Base-by-base conservation (phyloP, 1,140 invertebrate genomes). In the Samia ricini region DNA sequence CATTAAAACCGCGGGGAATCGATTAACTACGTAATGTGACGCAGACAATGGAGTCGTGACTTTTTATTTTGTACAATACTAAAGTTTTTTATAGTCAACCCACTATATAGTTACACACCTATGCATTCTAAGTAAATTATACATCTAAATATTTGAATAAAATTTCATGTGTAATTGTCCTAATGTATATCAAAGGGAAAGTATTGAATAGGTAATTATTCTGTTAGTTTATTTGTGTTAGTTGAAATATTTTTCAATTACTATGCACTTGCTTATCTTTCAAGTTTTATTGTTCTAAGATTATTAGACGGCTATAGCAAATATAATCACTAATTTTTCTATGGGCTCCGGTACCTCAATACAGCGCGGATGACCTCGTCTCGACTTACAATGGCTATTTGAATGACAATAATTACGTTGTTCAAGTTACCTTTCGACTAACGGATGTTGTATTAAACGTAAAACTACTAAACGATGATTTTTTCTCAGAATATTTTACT, bases 11-110 rank as follows among this genome's bases (percentile, higher is more conserved):
- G 56, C 56, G 12, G 56, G 33, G 56, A 56, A 65, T 64, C 6
- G 50, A 61, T 66, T 66, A 59, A 7, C 33, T 61, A 50, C 63
- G 60, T 59, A 56, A 64, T 63, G 50, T 69, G 26, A 29, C 10
- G 26, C 26, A 29, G 26, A 29, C 4, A 29, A 29, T 29, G 26
- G 26, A 2, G 10, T 29, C 4, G 26, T 29, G 6, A 29, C 1
- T 29, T 29, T 29, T 29, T 29, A 29, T 29, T 29, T 29, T 29
- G 26, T 29, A 29, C 26, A 29, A 29, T 29, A 29, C 4, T 29
- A 10, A 1, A 10, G 6, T 29, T 10, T 29, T 29, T 29, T 29
- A 29, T 5, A 1, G 10, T 29, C 6, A 2, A 29, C 26, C 6
- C 26, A 29, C 26, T 29, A 10, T 10, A 29, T 29, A 29, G 10